phyloP scores from a whole-genome alignment of 1,140 invertebrate species.

The Atta colombica region DNA sequence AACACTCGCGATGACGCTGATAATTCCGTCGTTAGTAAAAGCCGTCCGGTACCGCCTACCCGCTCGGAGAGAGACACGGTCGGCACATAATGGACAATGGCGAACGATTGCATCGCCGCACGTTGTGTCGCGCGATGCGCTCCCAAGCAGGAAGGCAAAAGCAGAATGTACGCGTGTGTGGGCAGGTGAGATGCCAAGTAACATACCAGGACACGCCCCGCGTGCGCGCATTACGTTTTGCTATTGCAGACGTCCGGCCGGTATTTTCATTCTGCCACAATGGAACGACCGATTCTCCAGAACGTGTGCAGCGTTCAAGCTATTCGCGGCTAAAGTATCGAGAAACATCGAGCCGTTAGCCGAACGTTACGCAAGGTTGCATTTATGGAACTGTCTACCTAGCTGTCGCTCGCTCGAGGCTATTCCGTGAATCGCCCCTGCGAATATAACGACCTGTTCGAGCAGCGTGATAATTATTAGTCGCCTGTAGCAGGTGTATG shows the following conservation, averaged over 20 bases:
- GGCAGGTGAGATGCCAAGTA: constrained; percentile 67
- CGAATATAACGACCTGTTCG: constrained; percentile 17
- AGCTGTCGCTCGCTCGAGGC: constrained; percentile 17
- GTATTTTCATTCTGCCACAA: constrained; percentile 13
- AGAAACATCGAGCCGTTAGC: constrained; percentile 40
- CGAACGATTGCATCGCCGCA: constrained; percentile 47
- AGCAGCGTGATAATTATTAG: constrained; percentile 22
- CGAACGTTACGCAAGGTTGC: constrained; percentile 34
- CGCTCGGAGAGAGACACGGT: constrained; percentile 3
- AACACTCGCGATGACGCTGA: neutral
- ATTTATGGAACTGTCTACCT: constrained; percentile 35
- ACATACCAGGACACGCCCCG: constrained; percentile 61
- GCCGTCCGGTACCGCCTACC: neutral
- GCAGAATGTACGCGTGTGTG: constrained; percentile 67
- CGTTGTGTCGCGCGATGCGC: constrained; percentile 33
- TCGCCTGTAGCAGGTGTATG: neutral
- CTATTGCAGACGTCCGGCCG: constrained; percentile 33
- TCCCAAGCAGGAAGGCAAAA: constrained; percentile 32
- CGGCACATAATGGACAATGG: constrained; percentile 60
- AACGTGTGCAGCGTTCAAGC: neutral
- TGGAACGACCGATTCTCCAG: neutral
- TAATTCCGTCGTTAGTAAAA: constrained; percentile 43
- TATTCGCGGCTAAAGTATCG: constrained; percentile 17
- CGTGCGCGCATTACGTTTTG: constrained; percentile 30
- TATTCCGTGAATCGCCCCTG: constrained; percentile 38